Percentiles rank a stretch among this genome's conserved stretches.
Conservation (phyloP, 1,140 invertebrate species). For the Vanessa atalanta region DNA sequence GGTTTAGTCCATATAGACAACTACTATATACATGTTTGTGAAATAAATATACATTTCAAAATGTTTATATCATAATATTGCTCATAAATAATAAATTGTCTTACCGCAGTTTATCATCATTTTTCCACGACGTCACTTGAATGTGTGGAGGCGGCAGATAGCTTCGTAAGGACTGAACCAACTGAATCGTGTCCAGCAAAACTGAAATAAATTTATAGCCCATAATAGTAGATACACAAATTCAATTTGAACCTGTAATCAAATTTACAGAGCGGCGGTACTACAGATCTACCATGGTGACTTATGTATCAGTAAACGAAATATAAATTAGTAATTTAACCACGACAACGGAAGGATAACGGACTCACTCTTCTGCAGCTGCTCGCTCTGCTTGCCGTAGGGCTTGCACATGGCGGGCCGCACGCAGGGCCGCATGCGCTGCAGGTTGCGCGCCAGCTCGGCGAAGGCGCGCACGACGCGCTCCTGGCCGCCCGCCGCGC, state of each 20-base stretch:
- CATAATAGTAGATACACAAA: neutral
- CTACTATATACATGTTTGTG: neutral
- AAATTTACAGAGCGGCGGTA: neutral
- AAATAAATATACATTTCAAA: neutral
- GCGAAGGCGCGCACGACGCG: constrained; percentile 90
- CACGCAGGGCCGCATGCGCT: constrained; percentile 91
- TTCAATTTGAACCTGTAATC: neutral
- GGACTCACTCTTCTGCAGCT: constrained; percentile 90
- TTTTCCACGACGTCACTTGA: constrained; percentile 93
- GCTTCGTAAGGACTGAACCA: constrained; percentile 90
- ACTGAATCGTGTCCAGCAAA: constrained; percentile 90
- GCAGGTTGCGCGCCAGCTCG: constrained; percentile 92
- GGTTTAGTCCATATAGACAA: too few relatives aligned
- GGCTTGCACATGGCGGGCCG: constrained; percentile 93
- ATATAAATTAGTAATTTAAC: too few relatives aligned
- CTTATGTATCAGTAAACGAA: neutral
- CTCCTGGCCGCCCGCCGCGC: constrained; percentile 83
- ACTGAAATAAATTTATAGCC: constrained; percentile 76
- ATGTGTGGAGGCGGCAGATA: constrained; percentile 92
- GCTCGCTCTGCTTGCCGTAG: constrained; percentile 93
- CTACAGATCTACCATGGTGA: too few relatives aligned
- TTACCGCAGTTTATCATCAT: constrained; percentile 89
- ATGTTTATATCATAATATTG: too few relatives aligned
- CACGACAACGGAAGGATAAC: too few relatives aligned
- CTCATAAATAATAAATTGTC: neutral